Evolutionary conservation across 2,113 vertebrate genomes (phyloP).

Genomic region (Galeopterus variegatus): DNA sequence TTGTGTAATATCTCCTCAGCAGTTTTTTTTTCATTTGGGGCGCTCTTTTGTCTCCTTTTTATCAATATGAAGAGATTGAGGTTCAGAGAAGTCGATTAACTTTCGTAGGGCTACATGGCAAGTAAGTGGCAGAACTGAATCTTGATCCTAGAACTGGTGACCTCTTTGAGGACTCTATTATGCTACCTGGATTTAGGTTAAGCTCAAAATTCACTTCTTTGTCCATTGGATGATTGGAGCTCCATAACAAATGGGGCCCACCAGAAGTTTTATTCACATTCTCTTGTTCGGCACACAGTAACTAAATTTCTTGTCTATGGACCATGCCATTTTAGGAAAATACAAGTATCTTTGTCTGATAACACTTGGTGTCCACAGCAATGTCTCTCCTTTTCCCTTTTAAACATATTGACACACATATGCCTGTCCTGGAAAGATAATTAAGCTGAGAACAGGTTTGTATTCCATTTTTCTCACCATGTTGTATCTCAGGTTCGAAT

Average conservation of each 20-base stretch:
- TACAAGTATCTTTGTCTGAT: not conserved
- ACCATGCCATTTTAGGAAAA: not conserved
- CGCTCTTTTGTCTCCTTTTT: not conserved
- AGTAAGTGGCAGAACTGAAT: slow-evolving; percentile 12
- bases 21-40: not conserved
- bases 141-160: not conserved
- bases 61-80: slow-evolving; percentile 9
- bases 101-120: not conserved
- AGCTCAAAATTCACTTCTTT: slow-evolving; percentile 18
- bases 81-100: slow-evolving; percentile 38
- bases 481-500: slow-evolving; percentile 92
- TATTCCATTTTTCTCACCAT: slow-evolving; percentile 22
- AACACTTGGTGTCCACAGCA: not conserved
- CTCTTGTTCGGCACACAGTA: not conserved
- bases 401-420: not conserved
- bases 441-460: not conserved
- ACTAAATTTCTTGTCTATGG: not conserved
- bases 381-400: slow-evolving; percentile 8
- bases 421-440: not conserved
- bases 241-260: not conserved
- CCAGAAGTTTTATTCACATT: not conserved
- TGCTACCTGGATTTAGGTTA: not conserved
- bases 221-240: not conserved
- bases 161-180: not conserved
- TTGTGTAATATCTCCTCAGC: not conserved